Evolutionary conservation across 1,140 invertebrate species (phyloP), one percentile per base, ranked within the genome.

Genomic region (Philopotamus ludificatus): DNA sequence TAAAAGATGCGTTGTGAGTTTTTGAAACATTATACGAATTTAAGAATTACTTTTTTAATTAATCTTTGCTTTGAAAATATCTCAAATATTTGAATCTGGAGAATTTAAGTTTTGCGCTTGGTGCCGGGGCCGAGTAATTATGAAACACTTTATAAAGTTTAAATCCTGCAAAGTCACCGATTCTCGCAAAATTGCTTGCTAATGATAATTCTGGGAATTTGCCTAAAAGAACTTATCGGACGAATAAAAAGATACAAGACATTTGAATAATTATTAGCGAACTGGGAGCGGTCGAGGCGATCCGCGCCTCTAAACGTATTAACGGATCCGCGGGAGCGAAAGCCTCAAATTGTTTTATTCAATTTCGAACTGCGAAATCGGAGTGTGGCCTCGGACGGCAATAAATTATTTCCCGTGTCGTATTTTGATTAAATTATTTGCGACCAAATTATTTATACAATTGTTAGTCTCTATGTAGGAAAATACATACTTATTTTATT

Each of bases 221-320:
- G n/a, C 16, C 41, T 2, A 34, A n/a, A n/a, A 26, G 4, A 26
- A 42, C 54, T 41, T 60, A 49, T 60, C 16, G 53, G 18, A 10
- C 23, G 50, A 12, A 57, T 57, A 60, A 60, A 60, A 49, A 47
- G 57, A 60, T 60, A 60, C 57, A 60, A 45, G 57, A 49, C 26
- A 47, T 60, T 60, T 60, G 34, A 47, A 60, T 60, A 60, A 57
- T 57, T 57, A 57, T n/a, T n/a, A n/a, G n/a, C n/a, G n/a, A n/a
- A n/a, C n/a, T n/a, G n/a, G n/a, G n/a, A n/a, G n/a, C n/a, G n/a
- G n/a, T n/a, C n/a, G n/a, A n/a, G n/a, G n/a, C n/a, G n/a, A n/a
- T n/a, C n/a, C n/a, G n/a, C n/a, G n/a, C n/a, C n/a, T n/a, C n/a
- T n/a, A n/a, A n/a, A n/a, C n/a, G n/a, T 39, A n/a, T 39, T 39